Conservation (phyloP, 2,113 vertebrate species). For the Melanerpes formicivorus region DNA sequence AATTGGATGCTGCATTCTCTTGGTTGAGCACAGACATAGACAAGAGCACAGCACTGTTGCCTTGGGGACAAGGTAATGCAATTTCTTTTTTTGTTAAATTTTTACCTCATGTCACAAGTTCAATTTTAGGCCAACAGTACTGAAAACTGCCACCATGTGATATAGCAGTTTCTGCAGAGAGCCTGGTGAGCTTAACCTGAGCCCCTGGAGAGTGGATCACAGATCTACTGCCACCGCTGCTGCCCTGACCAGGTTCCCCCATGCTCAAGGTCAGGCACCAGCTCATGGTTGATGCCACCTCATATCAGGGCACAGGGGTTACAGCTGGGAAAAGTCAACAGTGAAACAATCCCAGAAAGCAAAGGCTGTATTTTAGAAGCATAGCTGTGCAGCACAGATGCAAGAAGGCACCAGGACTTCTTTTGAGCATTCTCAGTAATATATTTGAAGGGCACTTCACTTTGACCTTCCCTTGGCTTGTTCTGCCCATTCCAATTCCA, state of each 20-base stretch:
- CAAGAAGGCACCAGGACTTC: background rate
- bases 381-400: background rate
- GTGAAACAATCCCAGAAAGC: background rate
- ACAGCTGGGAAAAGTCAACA: background rate
- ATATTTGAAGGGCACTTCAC: background rate
- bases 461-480: background rate
- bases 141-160: slow-evolving; percentile 25
- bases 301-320: background rate
- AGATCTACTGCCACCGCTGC: background rate
- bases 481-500: background rate
- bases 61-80: slow-evolving; percentile 7
- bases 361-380: background rate
- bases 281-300: background rate
- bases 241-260: background rate
- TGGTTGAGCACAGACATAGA: background rate
- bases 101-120: slow-evolving; percentile 65
- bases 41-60: background rate
- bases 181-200: background rate
- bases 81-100: slow-evolving; percentile 57
- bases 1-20: slow-evolving; percentile 31
- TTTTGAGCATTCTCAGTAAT: background rate
- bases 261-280: fast-evolving
- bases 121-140: slow-evolving; percentile 57
- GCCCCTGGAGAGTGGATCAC: background rate
- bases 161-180: background rate